Percentiles rank a stretch among this genome's conserved stretches.
Evolutionary conservation across 2,888 invertebrate genomes (phyloP).

Genomic region (Cataglyphis altisquamis): DNA sequence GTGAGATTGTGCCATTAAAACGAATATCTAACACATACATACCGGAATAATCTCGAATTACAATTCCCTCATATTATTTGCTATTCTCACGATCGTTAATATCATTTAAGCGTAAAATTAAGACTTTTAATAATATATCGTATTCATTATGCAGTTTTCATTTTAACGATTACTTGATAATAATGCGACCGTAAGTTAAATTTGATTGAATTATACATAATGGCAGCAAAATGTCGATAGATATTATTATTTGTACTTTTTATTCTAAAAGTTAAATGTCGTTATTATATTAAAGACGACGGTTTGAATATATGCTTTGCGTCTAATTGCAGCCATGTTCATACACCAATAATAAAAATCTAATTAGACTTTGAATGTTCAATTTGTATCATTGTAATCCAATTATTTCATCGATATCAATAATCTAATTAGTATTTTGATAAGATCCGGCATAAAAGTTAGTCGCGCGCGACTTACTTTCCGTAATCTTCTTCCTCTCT

Average conservation of each 20-base stretch:
- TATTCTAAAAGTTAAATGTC: background rate
- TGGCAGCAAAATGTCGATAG: background rate
- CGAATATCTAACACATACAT: background rate
- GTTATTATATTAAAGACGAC: background rate
- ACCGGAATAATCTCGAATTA: background rate
- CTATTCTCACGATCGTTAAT: slow-evolving; percentile 38
- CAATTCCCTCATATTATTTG: slow-evolving; percentile 9
- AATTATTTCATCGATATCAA: background rate
- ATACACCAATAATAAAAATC: background rate
- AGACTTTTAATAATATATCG: slow-evolving; percentile 9
- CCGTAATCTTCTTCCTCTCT: background rate
- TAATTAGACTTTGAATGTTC: background rate
- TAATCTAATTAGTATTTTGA: background rate
- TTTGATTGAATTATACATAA: background rate
- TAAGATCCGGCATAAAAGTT: background rate
- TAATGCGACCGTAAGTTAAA: background rate
- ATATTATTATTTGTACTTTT: background rate
- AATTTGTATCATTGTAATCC: background rate
- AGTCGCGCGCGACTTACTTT: background rate
- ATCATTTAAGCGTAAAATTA: slow-evolving; percentile 36
- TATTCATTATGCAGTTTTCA: background rate
- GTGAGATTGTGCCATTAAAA: background rate
- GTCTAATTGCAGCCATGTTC: background rate
- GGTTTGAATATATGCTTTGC: background rate
- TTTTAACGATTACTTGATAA: background rate